A percentile compares a stretch with the other conserved stretches of the same genome.
phyloP scores from a whole-genome alignment of 2,113 vertebrate species.

The Otus sunia region DNA sequence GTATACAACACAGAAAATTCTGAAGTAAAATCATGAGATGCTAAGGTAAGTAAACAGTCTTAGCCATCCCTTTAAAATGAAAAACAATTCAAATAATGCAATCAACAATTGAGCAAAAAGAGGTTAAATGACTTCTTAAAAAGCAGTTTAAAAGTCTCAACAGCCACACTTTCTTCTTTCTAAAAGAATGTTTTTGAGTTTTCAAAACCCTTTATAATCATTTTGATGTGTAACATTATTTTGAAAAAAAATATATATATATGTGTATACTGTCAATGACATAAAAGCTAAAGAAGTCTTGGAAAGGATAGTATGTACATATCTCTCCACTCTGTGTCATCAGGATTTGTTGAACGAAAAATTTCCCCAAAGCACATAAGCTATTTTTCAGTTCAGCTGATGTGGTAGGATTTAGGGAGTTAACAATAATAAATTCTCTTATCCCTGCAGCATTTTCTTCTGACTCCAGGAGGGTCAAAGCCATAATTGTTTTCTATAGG shows the following conservation, averaged over 20 bases:
- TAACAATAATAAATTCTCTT: conserved; percentile 13
- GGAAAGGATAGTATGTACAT: background rate
- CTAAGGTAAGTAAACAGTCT: background rate
- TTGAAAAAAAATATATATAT: background rate
- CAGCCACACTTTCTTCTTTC: background rate
- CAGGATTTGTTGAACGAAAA: conserved; percentile 1
- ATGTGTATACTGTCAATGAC: background rate
- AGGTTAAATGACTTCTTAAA: conserved; percentile 39
- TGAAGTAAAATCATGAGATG: background rate
- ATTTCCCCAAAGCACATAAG: background rate
- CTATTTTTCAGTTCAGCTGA: background rate
- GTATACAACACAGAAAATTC: background rate
- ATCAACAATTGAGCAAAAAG: conserved; percentile 37
- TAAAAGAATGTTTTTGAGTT: conserved; percentile 58
- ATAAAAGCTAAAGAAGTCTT: background rate
- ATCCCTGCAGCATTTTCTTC: background rate
- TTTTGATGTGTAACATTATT: conserved; percentile 64
- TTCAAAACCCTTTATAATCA: conserved; percentile 48
- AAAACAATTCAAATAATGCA: conserved; percentile 50
- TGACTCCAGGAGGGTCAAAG: conserved; percentile 1
- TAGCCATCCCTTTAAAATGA: conserved; percentile 23
- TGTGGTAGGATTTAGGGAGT: background rate
- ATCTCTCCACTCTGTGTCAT: background rate
- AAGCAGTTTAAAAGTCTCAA: conserved; percentile 30
- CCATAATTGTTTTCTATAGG: conserved; percentile 14